Conservation (phyloP, 2,113 vertebrate species). For the Bungarus multicinctus region DNA sequence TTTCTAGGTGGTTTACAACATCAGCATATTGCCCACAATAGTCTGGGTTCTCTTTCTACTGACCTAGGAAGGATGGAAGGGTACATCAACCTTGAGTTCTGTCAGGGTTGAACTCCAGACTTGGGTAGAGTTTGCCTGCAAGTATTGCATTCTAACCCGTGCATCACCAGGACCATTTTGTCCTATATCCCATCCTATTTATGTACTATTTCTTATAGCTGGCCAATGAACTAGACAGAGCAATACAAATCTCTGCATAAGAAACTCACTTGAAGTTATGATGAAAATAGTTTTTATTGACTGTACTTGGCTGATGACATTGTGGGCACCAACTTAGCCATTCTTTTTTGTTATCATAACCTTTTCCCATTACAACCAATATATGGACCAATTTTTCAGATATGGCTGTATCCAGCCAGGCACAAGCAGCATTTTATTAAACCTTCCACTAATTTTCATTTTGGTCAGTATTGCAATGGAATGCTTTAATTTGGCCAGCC, state of each 20-base stretch:
- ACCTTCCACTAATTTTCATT: not conserved
- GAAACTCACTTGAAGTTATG: not conserved
- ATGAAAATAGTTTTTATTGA: not conserved
- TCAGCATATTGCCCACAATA: not conserved
- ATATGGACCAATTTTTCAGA: not conserved
- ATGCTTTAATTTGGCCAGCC: not conserved
- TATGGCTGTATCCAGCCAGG: not conserved
- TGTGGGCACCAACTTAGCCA: too few relatives aligned
- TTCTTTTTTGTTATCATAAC: not conserved
- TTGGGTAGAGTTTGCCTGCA: not conserved
- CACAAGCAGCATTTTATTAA: not conserved
- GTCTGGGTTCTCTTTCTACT: not conserved
- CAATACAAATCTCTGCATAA: not conserved
- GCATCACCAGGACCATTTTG: not conserved
- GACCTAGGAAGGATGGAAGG: not conserved
- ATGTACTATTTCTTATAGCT: not conserved
- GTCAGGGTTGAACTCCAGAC: not conserved
- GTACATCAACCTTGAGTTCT: not conserved
- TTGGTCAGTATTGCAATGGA: not conserved
- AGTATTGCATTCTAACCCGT: not conserved
- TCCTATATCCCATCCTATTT: not conserved
- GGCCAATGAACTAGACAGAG: not conserved
- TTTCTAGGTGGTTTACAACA: not conserved
- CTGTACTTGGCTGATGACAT: not conserved
- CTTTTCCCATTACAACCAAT: not conserved